Evolutionary conservation across 1,140 invertebrate species (phyloP).

Genomic region (Sarcophaga peregrina): DNA sequence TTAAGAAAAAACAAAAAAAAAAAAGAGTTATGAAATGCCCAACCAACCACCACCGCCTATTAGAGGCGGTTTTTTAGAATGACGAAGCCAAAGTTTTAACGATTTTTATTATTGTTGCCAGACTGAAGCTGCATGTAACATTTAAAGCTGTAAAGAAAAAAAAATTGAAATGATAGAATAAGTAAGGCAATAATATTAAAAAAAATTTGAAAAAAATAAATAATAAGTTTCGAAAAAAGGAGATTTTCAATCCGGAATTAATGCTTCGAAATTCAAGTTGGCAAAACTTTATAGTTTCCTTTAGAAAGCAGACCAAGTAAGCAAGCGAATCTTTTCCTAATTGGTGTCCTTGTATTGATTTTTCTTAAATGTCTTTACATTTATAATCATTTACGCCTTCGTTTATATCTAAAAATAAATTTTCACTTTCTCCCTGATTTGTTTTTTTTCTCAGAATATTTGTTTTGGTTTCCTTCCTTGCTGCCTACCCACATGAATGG

Average conservation of each 20-base stretch:
- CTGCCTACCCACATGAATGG: too few relatives aligned
- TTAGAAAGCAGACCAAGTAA: too few relatives aligned
- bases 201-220: neutral
- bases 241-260: neutral
- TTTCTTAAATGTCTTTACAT: neutral
- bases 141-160: neutral
- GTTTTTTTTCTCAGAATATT: neutral
- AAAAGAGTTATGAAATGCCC: slow-evolving; percentile 33
- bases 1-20: neutral
- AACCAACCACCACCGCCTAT: slow-evolving; percentile 37
- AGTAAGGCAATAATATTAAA: slow-evolving; percentile 1
- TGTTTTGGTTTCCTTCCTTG: too few relatives aligned
- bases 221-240: neutral
- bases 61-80: slow-evolving; percentile 25
- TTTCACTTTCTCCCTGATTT: slow-evolving; percentile 5
- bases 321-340: neutral
- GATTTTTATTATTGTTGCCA: slow-evolving; percentile 1
- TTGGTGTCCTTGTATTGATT: neutral
- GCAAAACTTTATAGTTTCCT: neutral
- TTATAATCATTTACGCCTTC: neutral
- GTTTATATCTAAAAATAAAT: neutral
- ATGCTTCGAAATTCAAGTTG: neutral
- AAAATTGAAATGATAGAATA: neutral
- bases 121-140: neutral
- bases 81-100: slow-evolving; percentile 19